Base-by-base conservation (phyloP, 2,888 invertebrate species). In the Drosophila greeni region DNA sequence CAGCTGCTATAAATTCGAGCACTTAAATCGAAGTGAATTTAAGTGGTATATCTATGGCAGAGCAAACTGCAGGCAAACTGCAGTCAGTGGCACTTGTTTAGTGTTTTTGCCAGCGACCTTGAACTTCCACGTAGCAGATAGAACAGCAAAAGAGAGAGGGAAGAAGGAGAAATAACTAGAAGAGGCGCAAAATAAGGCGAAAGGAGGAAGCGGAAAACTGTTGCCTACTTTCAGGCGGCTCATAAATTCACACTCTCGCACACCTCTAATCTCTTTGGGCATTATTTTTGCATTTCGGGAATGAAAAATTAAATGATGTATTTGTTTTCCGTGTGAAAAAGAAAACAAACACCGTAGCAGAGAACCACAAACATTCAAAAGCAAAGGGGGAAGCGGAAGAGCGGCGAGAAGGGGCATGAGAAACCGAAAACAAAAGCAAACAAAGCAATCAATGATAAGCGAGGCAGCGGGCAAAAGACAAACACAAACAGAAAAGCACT, bases 401-500 rank as follows among this genome's bases (percentile, higher is more conserved):
- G 56, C 29, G 6, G 20, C 5, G 37, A 16, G 31, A 29, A 36
- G 23, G 48, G 29, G 26, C 1, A 54, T 29, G 36, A 42, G 42
- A 12, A 31, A 34, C 59, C n/a, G 62, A 62, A 62, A 66, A 43
- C 57, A 52, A 73, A 66, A 45, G 60, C 42, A 69, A 77, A 75
- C 34, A 70, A 70, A 48, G 40, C 62, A 67, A 70, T 51, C 62
- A 66, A 62, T 66, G 62, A 62, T 62, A 62, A 62, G 67, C 54
- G 26, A 48, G 33, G 47, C 31, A 56, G 42, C 43, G 34, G 37
- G 70, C 53, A 60, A 70, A 65, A 67, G 57, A 53, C 59, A 78
- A 79, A 76, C 47, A 82, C 34, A 76, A 69, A 73, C 54, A 70
- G 45, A 45, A 29, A 29, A 18, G 18, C 29, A 45, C 72, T 42